These are phyloP conservation scores for Akabosia matsudoensis DNA, from an alignment of 1,140 invertebrate genomes.

Conservation along the genomic window DNA sequence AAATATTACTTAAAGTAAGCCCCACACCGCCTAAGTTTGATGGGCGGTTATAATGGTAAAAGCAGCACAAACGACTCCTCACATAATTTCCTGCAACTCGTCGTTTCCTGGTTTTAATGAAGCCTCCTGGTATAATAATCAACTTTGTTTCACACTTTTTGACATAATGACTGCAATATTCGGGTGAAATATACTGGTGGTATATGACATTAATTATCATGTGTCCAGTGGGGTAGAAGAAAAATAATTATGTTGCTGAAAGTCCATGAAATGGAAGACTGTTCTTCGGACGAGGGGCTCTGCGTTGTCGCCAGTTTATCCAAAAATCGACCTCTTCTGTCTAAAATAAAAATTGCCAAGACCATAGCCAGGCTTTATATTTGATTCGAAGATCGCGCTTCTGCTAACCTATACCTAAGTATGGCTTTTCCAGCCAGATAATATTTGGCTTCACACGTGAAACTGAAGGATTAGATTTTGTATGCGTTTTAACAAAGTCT, in stretches of 20 bases:
- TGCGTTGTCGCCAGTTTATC: too few relatives aligned
- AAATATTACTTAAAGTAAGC: too few relatives aligned
- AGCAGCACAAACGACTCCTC: neutral
- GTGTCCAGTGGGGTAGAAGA: constrained; percentile 39
- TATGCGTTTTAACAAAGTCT: too few relatives aligned
- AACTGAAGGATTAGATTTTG: too few relatives aligned
- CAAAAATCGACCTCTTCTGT: too few relatives aligned
- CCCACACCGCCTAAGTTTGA: too few relatives aligned
- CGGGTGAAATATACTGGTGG: constrained; percentile 31
- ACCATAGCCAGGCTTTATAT: too few relatives aligned
- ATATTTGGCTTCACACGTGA: too few relatives aligned
- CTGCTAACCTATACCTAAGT: too few relatives aligned
- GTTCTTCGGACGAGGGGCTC: neutral
- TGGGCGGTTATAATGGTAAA: neutral
- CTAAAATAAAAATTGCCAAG: too few relatives aligned
- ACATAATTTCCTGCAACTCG: constrained; percentile 33
- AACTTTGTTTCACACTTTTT: constrained; percentile 45
- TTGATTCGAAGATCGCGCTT: too few relatives aligned
- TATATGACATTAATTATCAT: constrained; percentile 47
- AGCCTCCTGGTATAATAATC: constrained; percentile 36
- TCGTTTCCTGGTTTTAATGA: constrained; percentile 46
- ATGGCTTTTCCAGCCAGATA: too few relatives aligned
- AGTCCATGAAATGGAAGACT: neutral
- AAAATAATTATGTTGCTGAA: constrained; percentile 37
- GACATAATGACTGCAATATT: constrained; percentile 42